Evolutionary conservation across 2,113 vertebrate genomes (phyloP).

Genomic region (Elgaria multicarinata): DNA sequence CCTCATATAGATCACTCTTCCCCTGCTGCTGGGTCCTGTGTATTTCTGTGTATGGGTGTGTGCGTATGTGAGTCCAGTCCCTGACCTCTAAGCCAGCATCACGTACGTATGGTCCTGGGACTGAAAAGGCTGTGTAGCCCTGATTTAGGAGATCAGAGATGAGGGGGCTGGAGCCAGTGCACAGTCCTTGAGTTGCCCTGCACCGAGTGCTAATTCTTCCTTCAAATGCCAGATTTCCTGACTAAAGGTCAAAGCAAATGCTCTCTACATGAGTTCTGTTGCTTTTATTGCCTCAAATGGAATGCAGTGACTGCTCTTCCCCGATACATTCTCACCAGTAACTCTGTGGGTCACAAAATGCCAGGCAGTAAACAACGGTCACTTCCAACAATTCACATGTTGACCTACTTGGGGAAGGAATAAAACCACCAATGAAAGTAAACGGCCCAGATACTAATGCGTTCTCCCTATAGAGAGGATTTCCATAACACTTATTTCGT

Average conservation of each 20-base stretch:
- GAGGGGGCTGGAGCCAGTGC: background rate
- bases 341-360: conserved; percentile 8
- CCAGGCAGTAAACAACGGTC: background rate
- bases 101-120: too few species aligned
- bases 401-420: background rate
- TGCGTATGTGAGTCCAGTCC: too few species aligned
- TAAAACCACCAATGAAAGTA: background rate
- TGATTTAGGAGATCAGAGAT: background rate
- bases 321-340: background rate
- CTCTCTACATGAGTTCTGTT: background rate
- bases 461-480: background rate
- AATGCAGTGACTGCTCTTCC: background rate
- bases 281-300: background rate
- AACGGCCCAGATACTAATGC: background rate
- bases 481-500: conserved; percentile 6
- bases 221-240: conserved; percentile 26
- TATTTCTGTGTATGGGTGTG: too few species aligned
- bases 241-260: conserved; percentile 32
- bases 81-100: too few species aligned
- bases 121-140: too few species aligned
- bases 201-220: conserved; percentile 15
- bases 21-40: too few species aligned
- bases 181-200: background rate
- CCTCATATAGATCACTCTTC: too few species aligned
- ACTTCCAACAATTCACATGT: background rate